Conservation (phyloP, 2,113 vertebrate species). For the Leuciscus idus region DNA sequence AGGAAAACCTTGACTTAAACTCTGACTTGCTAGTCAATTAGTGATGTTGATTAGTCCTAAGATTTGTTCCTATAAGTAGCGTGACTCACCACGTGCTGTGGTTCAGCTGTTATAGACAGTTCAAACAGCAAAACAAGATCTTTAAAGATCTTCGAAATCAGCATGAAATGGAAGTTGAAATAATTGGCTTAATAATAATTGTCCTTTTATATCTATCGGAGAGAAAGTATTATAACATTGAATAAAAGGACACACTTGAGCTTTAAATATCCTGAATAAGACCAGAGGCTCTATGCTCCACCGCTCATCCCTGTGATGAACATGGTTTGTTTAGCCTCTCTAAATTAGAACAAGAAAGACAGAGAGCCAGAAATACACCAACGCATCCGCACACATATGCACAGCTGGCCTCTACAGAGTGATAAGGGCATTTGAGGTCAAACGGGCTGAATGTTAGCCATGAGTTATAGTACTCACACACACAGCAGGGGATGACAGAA, state of each 20-base stretch:
- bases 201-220: background rate
- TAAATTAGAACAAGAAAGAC: conserved; percentile 26
- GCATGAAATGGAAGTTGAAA: background rate
- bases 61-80: background rate
- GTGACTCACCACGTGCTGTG: background rate
- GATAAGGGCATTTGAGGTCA: conserved; percentile 9
- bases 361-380: conserved; percentile 32
- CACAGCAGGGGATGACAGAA: background rate
- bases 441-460: background rate
- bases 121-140: background rate
- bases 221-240: background rate
- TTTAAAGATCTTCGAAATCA: background rate
- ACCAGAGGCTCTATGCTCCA: background rate
- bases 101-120: background rate
- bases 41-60: background rate
- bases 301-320: background rate
- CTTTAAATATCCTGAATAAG: background rate
- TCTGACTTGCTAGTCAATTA: background rate
- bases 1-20: background rate
- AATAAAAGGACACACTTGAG: background rate
- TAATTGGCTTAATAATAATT: background rate
- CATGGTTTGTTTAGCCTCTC: conserved; percentile 17
- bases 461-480: background rate
- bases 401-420: background rate
- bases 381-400: background rate